phyloP scores from a whole-genome alignment of 2,113 vertebrate genomes.

The Gulo gulo region DNA sequence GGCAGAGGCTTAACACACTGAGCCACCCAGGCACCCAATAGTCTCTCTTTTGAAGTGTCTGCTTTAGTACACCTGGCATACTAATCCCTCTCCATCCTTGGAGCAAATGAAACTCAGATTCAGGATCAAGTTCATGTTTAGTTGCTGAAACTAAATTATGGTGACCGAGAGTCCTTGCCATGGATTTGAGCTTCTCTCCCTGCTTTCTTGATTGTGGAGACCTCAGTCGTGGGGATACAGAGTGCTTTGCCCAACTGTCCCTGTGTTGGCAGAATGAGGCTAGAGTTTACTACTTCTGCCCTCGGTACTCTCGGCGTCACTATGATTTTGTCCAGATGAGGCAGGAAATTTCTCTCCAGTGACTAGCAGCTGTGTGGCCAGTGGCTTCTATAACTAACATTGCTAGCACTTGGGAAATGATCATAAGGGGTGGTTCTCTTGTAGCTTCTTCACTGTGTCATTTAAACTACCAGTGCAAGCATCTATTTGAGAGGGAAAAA shows the following conservation, averaged over 20 bases:
- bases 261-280: background rate
- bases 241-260: background rate
- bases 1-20: no score
- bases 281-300: background rate
- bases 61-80: background rate
- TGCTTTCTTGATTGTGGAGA: background rate
- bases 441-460: background rate
- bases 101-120: background rate
- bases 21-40: no score
- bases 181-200: background rate
- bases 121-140: background rate
- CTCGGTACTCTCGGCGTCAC: background rate
- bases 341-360: background rate
- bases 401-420: background rate
- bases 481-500: background rate
- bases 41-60: background rate
- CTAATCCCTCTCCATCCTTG: background rate
- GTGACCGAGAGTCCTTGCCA: background rate
- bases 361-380: background rate
- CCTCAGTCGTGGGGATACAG: background rate
- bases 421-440: background rate
- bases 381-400: constrained; percentile 28
- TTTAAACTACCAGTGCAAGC: background rate
- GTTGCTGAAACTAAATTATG: background rate
- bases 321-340: background rate